Evolutionary conservation across 2,113 vertebrate genomes (phyloP), one percentile per base, ranked within the genome.

Genomic region (Tapirus terrestris): DNA sequence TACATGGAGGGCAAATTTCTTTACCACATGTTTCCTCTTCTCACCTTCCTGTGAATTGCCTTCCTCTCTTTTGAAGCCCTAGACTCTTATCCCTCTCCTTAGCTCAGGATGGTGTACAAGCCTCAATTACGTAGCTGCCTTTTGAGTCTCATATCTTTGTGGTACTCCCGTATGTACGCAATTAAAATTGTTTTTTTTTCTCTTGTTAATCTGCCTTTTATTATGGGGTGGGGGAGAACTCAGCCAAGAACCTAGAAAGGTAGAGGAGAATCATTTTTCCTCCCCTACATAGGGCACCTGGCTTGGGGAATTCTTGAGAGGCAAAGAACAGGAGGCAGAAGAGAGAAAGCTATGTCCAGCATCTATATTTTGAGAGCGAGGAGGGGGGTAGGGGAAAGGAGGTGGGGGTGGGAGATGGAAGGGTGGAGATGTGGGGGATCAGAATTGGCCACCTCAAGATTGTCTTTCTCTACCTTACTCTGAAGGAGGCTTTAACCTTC

Each of bases 281-380:
- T 51, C 23, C 17, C n/a, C 39, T 31, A 23, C 10, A 84, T 12
- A 63, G 39, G n/a, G n/a, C 7, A 88, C 45, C 75, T 95, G 60
- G 72, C 58, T 91, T 94, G 94, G 76, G 81, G 63, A 83, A 83
- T 88, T 87, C 36, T 80, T 89, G 53, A 58, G 79, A 75, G 48
- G 60, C 23, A 70, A 97, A 89, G 88, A 82, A 67, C 25, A 76
- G 83, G 92, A 88, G 67, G 23, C 21, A 76, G 72, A 48, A 56
- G 36, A 31, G 8, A 85, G 8, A 80, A 84, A 36, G 53, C 18
- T 45, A 1, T 25, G 6, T 60, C 10, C 8, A 39, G 36, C 60
- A 25, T 43, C 45, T 73, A 65, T 9, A 10, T 2, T 12, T 39
- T 48, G 31, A 51, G 25, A 56, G 20, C 51, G 18, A 53, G 51